A percentile compares a stretch with the other conserved stretches of the same genome.
These are phyloP conservation scores for Pangasius macronema DNA, from an alignment of 2,797 vertebrate genomes.

Conservation along the genomic window DNA sequence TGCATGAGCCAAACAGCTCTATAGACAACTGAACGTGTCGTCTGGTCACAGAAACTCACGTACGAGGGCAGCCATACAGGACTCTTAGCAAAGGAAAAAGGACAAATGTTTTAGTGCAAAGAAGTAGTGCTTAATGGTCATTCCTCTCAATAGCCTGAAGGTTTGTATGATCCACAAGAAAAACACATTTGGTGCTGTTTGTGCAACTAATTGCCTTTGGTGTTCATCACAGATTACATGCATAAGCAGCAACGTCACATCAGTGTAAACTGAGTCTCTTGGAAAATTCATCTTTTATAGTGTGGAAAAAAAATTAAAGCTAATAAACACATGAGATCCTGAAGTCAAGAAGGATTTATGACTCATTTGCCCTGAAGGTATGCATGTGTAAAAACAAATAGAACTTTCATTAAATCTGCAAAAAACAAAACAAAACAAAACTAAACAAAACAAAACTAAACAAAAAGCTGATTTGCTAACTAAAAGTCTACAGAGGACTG, in stretches of 20 bases:
- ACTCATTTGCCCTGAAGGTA: background rate
- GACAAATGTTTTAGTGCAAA: background rate
- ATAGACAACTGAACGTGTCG: conserved; percentile 5
- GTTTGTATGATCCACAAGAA: background rate
- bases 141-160: background rate
- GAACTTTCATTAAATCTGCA: background rate
- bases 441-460: too few relatives aligned
- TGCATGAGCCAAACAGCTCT: conserved; percentile 8
- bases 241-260: background rate
- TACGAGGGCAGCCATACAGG: background rate
- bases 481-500: background rate
- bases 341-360: background rate
- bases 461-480: background rate
- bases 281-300: background rate
- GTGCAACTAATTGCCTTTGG: conserved; percentile 9
- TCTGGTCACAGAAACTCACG: background rate
- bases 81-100: background rate
- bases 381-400: background rate
- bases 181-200: conserved; percentile 7
- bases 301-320: background rate
- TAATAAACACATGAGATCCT: background rate
- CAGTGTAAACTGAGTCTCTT: background rate
- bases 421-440: background rate
- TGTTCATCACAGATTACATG: conserved; percentile 11
- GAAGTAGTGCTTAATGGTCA: background rate